Evolutionary conservation across 2,113 vertebrate species (phyloP).

Genomic region (Sylvilagus bachmani): DNA sequence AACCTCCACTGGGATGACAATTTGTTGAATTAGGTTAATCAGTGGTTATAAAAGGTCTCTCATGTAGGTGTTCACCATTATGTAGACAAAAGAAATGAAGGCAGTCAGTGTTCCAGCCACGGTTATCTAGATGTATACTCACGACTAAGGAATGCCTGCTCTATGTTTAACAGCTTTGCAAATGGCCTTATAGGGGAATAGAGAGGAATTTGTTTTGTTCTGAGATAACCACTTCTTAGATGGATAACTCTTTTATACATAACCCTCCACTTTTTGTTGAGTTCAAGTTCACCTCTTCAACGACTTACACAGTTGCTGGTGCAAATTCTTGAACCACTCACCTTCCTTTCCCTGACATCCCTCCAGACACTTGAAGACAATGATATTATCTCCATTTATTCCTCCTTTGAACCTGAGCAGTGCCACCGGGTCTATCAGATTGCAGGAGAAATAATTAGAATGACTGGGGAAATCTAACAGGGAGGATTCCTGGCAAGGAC

Average conservation of each 20-base stretch:
- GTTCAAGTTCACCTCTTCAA: constrained; percentile 29
- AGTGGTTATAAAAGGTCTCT: neutral
- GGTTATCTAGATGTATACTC: neutral
- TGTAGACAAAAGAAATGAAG: neutral
- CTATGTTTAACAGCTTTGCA: neutral
- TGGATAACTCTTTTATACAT: neutral
- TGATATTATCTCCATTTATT: constrained; percentile 47
- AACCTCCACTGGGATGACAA: neutral
- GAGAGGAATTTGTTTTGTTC: neutral
- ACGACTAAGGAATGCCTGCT: neutral
- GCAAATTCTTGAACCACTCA: constrained; percentile 29
- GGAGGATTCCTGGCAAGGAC: neutral
- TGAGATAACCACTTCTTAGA: neutral
- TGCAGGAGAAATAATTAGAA: constrained; percentile 23
- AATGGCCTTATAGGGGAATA: neutral
- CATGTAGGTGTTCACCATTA: neutral
- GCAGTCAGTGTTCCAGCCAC: neutral
- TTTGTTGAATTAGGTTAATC: neutral
- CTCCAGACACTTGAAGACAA: constrained; percentile 26
- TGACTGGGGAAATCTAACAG: neutral
- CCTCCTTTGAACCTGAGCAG: constrained; percentile 44
- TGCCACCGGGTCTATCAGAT: neutral
- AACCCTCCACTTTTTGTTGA: neutral
- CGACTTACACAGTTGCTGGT: neutral
- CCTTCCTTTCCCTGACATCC: neutral